phyloP scores from a whole-genome alignment of 1,140 invertebrate genomes.

The Drosophila sproati region DNA sequence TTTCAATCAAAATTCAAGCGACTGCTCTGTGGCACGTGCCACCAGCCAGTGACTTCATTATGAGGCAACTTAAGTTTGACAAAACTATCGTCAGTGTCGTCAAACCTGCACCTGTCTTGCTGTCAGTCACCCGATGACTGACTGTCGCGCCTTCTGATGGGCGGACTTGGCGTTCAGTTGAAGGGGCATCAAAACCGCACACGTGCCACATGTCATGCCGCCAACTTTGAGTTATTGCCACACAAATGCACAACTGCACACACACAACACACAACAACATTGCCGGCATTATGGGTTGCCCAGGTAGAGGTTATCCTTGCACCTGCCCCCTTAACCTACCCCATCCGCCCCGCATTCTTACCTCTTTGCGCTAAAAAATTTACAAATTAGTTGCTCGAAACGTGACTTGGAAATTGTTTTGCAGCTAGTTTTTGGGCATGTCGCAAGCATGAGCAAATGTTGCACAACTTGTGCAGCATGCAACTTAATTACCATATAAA shows the following conservation, averaged over 20 bases:
- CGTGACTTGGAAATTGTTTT: conserved; percentile 63
- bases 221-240: conserved; percentile 75
- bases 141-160: conserved; percentile 54
- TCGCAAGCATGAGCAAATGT: conserved; percentile 29
- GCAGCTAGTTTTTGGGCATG: conserved; percentile 37
- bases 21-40: conserved; percentile 36
- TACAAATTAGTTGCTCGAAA: conserved; percentile 81
- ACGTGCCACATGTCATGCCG: conserved; percentile 73
- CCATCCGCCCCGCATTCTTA: neutral
- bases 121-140: neutral
- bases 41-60: conserved; percentile 60
- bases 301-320: conserved; percentile 20
- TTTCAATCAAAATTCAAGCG: conserved; percentile 62
- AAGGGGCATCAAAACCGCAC: conserved; percentile 66
- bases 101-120: conserved; percentile 43
- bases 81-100: conserved; percentile 49
- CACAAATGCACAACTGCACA: conserved; percentile 7
- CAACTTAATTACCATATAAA: conserved; percentile 80
- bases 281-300: conserved; percentile 10
- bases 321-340: conserved; percentile 39
- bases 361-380: conserved; percentile 52
- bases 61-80: conserved; percentile 75
- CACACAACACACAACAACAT: neutral
- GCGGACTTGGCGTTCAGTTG: conserved; percentile 26
- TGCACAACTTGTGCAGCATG: conserved; percentile 56